Evolutionary conservation across 2,888 invertebrate genomes (phyloP).

Genomic region (Ectropis crepuscularia): DNA sequence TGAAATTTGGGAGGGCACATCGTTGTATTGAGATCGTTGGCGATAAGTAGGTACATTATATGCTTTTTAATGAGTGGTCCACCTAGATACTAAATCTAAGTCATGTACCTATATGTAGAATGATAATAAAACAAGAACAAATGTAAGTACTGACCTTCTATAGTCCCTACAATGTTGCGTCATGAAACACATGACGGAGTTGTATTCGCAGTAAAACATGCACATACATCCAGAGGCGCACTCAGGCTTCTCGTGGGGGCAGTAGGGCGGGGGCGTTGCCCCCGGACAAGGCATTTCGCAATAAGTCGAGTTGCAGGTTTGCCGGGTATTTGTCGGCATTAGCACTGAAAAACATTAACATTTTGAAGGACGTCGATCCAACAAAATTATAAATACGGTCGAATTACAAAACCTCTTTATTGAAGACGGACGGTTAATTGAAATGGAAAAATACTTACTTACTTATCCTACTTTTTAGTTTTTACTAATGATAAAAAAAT

Average conservation of each 20-base stretch:
- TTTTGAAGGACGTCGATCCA: no score
- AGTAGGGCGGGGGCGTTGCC: constrained; percentile 49
- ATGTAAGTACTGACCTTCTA: constrained; percentile 36
- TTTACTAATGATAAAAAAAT: no score
- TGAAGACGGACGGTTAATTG: no score
- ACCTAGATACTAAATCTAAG: no score
- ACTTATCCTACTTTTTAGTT: no score
- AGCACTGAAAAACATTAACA: neutral
- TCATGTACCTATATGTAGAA: no score
- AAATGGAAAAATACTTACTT: no score
- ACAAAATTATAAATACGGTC: neutral
- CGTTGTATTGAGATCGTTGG: no score
- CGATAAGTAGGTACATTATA: no score
- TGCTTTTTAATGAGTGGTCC: no score
- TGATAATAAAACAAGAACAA: neutral
- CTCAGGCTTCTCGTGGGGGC: constrained; percentile 49
- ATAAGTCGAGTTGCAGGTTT: constrained; percentile 46
- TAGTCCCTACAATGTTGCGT: constrained; percentile 46
- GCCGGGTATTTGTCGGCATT: neutral
- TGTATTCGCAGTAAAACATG: constrained; percentile 46
- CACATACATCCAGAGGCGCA: constrained; percentile 57
- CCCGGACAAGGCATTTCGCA: constrained; percentile 54
- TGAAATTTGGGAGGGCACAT: no score
- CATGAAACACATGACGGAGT: constrained; percentile 48
- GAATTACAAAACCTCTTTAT: no score